Conservation (phyloP, 2,797 vertebrate genomes). For the Channallabes apus region DNA sequence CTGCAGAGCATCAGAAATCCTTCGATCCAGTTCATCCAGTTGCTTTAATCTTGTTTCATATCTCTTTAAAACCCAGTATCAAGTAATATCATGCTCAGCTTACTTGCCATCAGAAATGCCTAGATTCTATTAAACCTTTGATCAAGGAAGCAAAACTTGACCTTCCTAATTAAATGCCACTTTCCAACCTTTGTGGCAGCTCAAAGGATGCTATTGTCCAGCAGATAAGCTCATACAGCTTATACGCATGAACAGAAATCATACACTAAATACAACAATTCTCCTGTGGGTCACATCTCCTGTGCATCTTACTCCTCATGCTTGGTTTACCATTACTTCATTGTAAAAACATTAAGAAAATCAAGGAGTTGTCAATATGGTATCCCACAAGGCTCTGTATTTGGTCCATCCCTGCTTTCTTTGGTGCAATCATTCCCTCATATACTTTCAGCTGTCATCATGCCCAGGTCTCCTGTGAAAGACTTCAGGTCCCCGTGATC, state of each 20-base stretch:
- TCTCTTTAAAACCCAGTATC: background rate
- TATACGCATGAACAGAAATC: background rate
- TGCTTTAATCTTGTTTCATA: background rate
- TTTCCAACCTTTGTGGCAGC: conserved; percentile 19
- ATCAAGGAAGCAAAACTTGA: conserved; percentile 8
- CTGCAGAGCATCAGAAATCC: background rate
- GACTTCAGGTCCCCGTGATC: too few relatives aligned
- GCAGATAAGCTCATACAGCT: background rate
- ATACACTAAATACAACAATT: background rate
- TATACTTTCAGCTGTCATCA: too few relatives aligned
- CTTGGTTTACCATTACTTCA: background rate
- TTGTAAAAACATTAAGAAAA: background rate
- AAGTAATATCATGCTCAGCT: background rate
- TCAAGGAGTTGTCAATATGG: background rate
- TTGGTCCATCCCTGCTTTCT: background rate
- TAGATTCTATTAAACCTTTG: conserved; percentile 18
- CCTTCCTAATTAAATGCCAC: background rate
- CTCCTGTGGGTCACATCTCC: background rate
- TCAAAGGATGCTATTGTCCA: conserved; percentile 20
- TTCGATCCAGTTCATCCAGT: background rate
- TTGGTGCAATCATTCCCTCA: background rate
- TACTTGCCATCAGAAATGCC: background rate
- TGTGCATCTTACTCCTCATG: background rate
- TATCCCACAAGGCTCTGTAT: background rate
- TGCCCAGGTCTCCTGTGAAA: too few relatives aligned